Evolutionary conservation across 2,888 invertebrate species (phyloP).

Genomic region (Lepidochitona cinerea): DNA sequence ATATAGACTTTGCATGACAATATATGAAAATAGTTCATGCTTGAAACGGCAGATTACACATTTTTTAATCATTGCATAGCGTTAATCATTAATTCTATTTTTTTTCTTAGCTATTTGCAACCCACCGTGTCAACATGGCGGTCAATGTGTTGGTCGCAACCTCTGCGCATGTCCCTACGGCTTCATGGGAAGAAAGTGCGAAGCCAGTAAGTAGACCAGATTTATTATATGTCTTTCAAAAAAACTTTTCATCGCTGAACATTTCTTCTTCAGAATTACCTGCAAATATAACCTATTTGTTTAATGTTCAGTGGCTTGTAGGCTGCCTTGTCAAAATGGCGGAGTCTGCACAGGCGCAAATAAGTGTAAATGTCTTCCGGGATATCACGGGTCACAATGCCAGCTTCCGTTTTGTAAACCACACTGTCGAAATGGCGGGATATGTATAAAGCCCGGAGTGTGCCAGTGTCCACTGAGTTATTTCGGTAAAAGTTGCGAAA

Average conservation of each 20-base stretch:
- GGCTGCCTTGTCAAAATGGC: slow-evolving; percentile 33
- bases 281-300: too few species aligned
- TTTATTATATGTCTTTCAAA: too few species aligned
- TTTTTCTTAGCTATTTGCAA: slow-evolving; percentile 28
- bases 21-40: too few species aligned
- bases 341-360: slow-evolving; percentile 35
- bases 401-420: slow-evolving; percentile 11
- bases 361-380: slow-evolving; percentile 30
- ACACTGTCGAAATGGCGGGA: neutral
- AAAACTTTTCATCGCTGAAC: too few species aligned
- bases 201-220: slow-evolving; percentile 19
- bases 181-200: slow-evolving; percentile 27
- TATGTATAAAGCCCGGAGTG: neutral
- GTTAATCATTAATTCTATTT: neutral
- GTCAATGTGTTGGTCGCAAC: slow-evolving; percentile 24
- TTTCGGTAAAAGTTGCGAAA: slow-evolving; percentile 29
- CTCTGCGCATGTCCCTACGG: slow-evolving; percentile 33
- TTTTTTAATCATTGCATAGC: neutral
- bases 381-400: slow-evolving; percentile 34
- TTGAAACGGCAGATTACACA: too few species aligned
- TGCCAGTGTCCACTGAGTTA: slow-evolving; percentile 22
- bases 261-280: too few species aligned
- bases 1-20: too few species aligned
- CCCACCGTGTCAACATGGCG: slow-evolving; percentile 30
- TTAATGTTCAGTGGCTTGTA: slow-evolving; percentile 34